A percentile compares a stretch with the other conserved stretches of the same genome.
These are phyloP conservation scores for Steromphala cineraria DNA, from an alignment of 2,888 invertebrate species.

Conservation along the genomic window DNA sequence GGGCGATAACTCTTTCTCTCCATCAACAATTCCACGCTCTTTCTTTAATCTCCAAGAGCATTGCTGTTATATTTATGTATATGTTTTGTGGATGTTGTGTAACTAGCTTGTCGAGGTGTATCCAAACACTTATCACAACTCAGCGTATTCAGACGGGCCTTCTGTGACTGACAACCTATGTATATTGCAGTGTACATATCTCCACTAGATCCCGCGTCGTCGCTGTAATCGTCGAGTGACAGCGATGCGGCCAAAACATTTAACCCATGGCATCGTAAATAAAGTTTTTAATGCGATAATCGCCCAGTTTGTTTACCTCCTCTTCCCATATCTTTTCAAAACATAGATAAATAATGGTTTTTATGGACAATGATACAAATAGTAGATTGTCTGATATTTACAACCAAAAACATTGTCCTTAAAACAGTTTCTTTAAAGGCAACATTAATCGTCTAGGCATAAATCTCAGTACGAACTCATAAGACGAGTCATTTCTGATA, in stretches of 20 bases:
- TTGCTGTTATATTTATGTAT: background rate
- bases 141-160: background rate
- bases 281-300: background rate
- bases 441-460: too few relatives aligned
- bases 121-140: background rate
- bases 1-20: background rate
- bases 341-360: too few relatives aligned
- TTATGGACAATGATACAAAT: too few relatives aligned
- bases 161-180: background rate
- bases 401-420: too few relatives aligned
- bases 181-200: background rate
- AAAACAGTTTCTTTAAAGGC: too few relatives aligned
- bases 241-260: background rate
- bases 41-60: background rate
- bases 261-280: background rate
- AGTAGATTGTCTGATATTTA: too few relatives aligned
- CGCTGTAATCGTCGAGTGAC: background rate
- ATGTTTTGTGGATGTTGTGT: background rate
- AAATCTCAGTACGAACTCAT: too few relatives aligned
- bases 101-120: background rate
- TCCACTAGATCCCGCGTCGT: constrained; percentile 4
- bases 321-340: background rate
- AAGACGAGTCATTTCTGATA: too few relatives aligned
- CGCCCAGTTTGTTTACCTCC: background rate
- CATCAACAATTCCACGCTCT: background rate